phyloP scores from a whole-genome alignment of 2,888 invertebrate species.

The Pollenia griseotomentosa region DNA sequence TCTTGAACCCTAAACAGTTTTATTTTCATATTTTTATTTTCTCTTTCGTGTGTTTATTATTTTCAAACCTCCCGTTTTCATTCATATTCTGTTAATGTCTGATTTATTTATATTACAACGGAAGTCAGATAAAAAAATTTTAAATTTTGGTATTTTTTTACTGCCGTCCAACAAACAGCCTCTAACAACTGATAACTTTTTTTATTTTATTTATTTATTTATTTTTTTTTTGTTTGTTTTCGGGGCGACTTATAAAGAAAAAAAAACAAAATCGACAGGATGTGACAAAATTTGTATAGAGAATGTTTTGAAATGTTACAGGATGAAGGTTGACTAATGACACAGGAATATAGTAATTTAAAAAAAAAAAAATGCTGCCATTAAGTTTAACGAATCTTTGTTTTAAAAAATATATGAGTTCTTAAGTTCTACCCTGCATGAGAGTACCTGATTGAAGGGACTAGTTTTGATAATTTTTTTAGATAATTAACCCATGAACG shows the following conservation, averaged over 20 bases:
- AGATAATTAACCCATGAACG: no score
- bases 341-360: not conserved
- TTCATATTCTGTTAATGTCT: constrained; percentile 51
- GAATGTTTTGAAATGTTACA: not conserved
- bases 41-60: not conserved
- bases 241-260: not conserved
- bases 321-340: not conserved
- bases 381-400: no score
- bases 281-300: constrained; percentile 14
- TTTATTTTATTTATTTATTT: not conserved
- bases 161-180: not conserved
- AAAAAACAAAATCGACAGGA: constrained; percentile 10
- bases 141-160: constrained; percentile 11
- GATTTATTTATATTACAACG: constrained; percentile 54
- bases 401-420: no score
- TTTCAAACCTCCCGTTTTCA: constrained; percentile 18
- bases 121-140: constrained; percentile 47
- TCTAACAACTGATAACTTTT: constrained; percentile 9
- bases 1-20: constrained; percentile 31
- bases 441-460: no score
- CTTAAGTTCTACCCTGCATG: no score
- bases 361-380: no score
- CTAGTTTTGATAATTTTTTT: no score
- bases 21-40: constrained; percentile 21
- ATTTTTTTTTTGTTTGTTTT: not conserved